Base-by-base conservation (phyloP, 2,113 vertebrate species). In the Podilymbus podiceps region DNA sequence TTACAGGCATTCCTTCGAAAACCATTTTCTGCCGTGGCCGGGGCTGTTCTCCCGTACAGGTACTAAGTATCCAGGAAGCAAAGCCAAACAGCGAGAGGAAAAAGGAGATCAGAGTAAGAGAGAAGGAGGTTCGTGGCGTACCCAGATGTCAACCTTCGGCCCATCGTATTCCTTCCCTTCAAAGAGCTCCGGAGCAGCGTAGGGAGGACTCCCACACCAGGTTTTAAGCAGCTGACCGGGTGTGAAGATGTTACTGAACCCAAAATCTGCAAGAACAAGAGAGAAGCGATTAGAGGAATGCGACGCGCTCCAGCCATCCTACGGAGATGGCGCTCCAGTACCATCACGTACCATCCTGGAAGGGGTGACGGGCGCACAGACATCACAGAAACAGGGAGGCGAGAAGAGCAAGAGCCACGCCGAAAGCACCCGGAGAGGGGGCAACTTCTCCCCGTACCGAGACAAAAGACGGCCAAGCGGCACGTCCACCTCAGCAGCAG, bases 131-230 rank as follows among this genome's bases (percentile, higher is more conserved):
- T 71, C 7, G 7, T 30, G 2, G 1, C 98, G 84, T 98, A 99
- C 99, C 99, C 99, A 99, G 94, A 99, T 99, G 98, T 99, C 99
- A 76, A 99, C 99, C 97, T 99, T 99, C 7, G 99, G 99, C 38
- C 99, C 99, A 8, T 99, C 99, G 3, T 99, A 99, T 47, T 99
- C 99, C 92, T 99, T 99, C 23, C 99, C 99, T 93, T 99, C 99
- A 35, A 99, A 99, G 74, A 99, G 99, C 40, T 99, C 99, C 0
- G 99, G 99, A 4, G 99, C 99, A 1, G 99, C 99, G 0, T 99
- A 99, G 5, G 99, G 99, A 35, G 99, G 99, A 49, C 99, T 99
- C 89, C 99, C 99, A 71, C 99, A 99, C 99, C 99, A 99, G 4
- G 99, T 99, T 98, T 99, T 99, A 81, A 99, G 97, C 89, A 99